Conservation (phyloP, 1,140 invertebrate genomes). For the Diorhabda elongata region DNA sequence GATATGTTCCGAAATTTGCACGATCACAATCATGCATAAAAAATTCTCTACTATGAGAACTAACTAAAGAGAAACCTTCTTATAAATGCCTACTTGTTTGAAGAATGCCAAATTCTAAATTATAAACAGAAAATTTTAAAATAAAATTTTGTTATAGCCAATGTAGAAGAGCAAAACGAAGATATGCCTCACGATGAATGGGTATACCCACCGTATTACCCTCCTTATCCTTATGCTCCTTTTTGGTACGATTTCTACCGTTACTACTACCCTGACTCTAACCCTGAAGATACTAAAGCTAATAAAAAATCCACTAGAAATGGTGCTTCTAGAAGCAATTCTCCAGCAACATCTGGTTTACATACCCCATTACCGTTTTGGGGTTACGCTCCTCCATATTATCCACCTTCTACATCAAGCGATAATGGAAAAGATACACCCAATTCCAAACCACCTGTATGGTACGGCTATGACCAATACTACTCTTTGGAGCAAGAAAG, state of each 20-base stretch:
- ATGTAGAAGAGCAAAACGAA: slow-evolving; percentile 39
- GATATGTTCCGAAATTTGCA: slow-evolving; percentile 6
- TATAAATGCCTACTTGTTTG: background rate
- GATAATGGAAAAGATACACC: slow-evolving; percentile 21
- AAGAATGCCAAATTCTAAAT: background rate
- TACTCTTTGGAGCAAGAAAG: slow-evolving; percentile 13
- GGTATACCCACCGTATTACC: slow-evolving; percentile 41
- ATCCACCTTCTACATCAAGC: slow-evolving; percentile 19
- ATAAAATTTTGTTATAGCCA: slow-evolving; percentile 43
- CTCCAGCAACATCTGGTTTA: background rate
- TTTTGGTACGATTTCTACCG: slow-evolving; percentile 35
- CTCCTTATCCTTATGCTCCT: slow-evolving; percentile 36
- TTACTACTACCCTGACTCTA: slow-evolving; percentile 22
- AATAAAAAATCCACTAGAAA: slow-evolving; percentile 16
- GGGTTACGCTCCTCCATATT: slow-evolving; percentile 29
- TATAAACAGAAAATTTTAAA: background rate
- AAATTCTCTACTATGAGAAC: background rate
- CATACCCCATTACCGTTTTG: slow-evolving; percentile 29
- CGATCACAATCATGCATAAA: background rate
- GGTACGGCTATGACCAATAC: background rate
- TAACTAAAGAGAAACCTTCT: background rate
- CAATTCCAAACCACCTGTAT: slow-evolving; percentile 15
- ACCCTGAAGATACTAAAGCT: slow-evolving; percentile 8
- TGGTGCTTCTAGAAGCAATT: background rate
- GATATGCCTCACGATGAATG: slow-evolving; percentile 39